Percentiles rank a stretch among this genome's conserved stretches.
phyloP scores from a whole-genome alignment of 2,797 vertebrate species.

The Lerista edwardsae region DNA sequence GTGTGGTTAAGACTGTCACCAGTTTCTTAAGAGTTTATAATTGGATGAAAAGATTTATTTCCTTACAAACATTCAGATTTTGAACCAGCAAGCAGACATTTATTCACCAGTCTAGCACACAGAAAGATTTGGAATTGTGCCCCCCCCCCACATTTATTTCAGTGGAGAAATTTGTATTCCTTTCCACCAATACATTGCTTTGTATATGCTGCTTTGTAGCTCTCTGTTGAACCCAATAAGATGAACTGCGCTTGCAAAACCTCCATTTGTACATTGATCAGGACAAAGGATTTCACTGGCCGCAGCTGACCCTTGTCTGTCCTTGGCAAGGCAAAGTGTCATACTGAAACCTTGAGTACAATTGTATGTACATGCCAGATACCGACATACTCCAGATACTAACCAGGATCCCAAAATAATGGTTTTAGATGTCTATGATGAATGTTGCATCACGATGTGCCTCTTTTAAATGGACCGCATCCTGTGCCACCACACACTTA shows the following conservation, averaged over 20 bases:
- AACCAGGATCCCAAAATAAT: background rate
- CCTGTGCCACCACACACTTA: too few relatives aligned
- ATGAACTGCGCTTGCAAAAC: background rate
- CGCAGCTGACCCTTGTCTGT: background rate
- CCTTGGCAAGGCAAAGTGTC: background rate
- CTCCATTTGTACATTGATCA: background rate
- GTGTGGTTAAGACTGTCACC: conserved; percentile 49
- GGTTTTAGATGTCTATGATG: too few relatives aligned
- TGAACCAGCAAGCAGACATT: background rate
- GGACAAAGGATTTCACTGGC: background rate
- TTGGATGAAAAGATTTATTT: background rate
- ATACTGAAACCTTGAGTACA: background rate
- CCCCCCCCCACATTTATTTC: background rate
- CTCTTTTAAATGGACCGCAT: too few relatives aligned
- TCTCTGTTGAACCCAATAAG: background rate
- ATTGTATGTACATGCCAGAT: background rate
- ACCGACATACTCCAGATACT: background rate
- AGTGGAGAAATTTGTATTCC: background rate
- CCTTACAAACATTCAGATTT: too few relatives aligned
- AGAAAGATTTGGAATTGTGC: too few relatives aligned
- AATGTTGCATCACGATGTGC: too few relatives aligned
- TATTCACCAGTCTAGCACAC: background rate
- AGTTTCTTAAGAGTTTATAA: background rate
- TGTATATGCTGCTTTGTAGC: background rate
- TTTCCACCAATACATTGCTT: background rate